These are phyloP conservation scores for Embidobia sp. DNA, from an alignment of 2,888 invertebrate species.

Conservation along the genomic window DNA sequence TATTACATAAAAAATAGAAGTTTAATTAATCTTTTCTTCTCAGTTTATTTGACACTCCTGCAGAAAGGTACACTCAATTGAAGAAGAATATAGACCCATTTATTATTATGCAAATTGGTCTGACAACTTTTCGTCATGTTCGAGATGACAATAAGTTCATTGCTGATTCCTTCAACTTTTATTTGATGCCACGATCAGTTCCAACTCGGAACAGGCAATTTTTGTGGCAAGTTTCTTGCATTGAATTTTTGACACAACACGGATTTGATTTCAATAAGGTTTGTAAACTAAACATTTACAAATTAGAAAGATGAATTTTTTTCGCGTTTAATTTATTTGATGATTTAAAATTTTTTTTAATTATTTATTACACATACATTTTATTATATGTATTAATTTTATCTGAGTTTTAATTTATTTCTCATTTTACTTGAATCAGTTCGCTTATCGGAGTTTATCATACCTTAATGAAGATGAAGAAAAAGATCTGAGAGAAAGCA, in stretches of 20 bases:
- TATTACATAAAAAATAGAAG: no score
- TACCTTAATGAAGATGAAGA: constrained; percentile 85
- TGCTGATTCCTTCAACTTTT: constrained; percentile 86
- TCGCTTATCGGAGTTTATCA: constrained; percentile 86
- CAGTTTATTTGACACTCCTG: constrained; percentile 84
- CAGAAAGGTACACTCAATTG: constrained; percentile 83
- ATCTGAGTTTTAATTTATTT: no score
- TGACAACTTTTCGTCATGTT: constrained; percentile 85
- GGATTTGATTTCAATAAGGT: constrained; percentile 91
- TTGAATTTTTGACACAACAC: constrained; percentile 85
- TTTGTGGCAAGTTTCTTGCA: constrained; percentile 85
- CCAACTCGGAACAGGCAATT: constrained; percentile 85
- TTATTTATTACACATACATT: no score
- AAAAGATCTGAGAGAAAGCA: constrained; percentile 75
- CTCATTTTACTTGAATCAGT: constrained; percentile 81
- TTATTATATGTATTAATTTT: constrained; percentile 1
- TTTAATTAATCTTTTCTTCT: constrained; percentile 61
- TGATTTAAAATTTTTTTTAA: no score
- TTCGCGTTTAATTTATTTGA: no score
- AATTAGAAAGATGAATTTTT: no score
- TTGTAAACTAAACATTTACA: constrained; percentile 66
- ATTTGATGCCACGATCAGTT: constrained; percentile 86
- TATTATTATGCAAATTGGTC: constrained; percentile 87
- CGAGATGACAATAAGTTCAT: constrained; percentile 84
- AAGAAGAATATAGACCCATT: constrained; percentile 82